These are phyloP conservation scores for Triplophysa bombifrons DNA, from an alignment of 2,797 vertebrate species.

Conservation along the genomic window DNA sequence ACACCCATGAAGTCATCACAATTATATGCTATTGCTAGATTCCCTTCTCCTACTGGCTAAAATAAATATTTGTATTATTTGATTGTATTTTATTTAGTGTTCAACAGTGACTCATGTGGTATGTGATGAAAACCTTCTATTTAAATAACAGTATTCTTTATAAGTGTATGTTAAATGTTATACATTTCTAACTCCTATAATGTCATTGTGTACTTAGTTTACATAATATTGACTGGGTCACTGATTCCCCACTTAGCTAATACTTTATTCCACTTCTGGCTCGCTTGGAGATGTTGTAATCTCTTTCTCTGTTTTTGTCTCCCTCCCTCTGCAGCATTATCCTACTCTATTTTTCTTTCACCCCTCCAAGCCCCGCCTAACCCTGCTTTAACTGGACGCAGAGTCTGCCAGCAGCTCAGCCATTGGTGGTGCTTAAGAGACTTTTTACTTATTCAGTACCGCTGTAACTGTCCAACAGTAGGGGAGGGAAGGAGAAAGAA, in stretches of 20 bases:
- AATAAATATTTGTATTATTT: too few species aligned
- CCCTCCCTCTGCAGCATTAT: conserved; percentile 16
- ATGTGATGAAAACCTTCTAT: too few species aligned
- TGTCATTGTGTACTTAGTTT: too few species aligned
- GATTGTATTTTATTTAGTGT: too few species aligned
- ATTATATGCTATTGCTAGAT: not conserved
- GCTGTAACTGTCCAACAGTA: conserved; percentile 39
- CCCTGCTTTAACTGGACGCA: conserved; percentile 62
- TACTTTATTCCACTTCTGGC: conserved; percentile 37
- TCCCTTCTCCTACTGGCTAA: not conserved
- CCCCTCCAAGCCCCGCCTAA: conserved; percentile 55
- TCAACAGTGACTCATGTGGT: too few species aligned
- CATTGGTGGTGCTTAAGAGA: conserved; percentile 64
- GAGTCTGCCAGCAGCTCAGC: not conserved
- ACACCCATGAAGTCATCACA: not conserved
- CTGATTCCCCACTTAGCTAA: conserved; percentile 8
- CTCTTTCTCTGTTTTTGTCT: conserved; percentile 11
- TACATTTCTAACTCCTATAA: too few species aligned
- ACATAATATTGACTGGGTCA: too few species aligned
- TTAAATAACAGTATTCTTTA: too few species aligned
- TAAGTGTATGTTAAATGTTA: too few species aligned
- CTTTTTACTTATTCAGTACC: conserved; percentile 29
- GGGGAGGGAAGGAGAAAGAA: conserved; percentile 54
- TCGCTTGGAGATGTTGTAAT: conserved; percentile 44
- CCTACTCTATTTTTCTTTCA: conserved; percentile 19